These are phyloP conservation scores for Cepaea nemoralis DNA, from an alignment of 1,140 invertebrate species.

Conservation along the genomic window DNA sequence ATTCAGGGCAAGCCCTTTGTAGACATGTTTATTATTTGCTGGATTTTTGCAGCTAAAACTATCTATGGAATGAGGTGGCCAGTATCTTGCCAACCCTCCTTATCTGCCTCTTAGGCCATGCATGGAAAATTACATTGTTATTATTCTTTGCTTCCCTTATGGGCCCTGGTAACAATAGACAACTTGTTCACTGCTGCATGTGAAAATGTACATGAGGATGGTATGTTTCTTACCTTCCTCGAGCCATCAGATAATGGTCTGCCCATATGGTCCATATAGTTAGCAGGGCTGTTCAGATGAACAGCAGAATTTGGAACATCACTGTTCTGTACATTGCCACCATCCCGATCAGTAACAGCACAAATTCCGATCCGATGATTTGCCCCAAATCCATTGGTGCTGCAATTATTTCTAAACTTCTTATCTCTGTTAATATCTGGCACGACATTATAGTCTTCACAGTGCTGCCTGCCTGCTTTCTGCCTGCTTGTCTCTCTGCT, in stretches of 20 bases:
- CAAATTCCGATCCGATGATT: not conserved
- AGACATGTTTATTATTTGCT: too few relatives aligned
- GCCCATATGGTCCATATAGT: not conserved
- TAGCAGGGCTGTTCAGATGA: not conserved
- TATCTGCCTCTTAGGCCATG: too few relatives aligned
- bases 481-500: not conserved
- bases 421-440: not conserved
- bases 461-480: not conserved
- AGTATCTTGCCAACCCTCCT: too few relatives aligned
- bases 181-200: too few relatives aligned
- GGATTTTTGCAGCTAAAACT: too few relatives aligned
- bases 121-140: too few relatives aligned
- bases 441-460: not conserved
- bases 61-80: too few relatives aligned
- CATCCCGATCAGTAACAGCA: not conserved
- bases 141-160: too few relatives aligned
- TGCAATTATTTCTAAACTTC: not conserved
- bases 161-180: too few relatives aligned
- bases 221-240: not conserved
- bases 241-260: not conserved
- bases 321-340: not conserved
- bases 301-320: not conserved
- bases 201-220: too few relatives aligned
- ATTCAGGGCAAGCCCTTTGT: too few relatives aligned
- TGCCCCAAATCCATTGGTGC: not conserved